Evolutionary conservation across 2,888 invertebrate genomes (phyloP).

Genomic region (Brachynemurus nebulosus): DNA sequence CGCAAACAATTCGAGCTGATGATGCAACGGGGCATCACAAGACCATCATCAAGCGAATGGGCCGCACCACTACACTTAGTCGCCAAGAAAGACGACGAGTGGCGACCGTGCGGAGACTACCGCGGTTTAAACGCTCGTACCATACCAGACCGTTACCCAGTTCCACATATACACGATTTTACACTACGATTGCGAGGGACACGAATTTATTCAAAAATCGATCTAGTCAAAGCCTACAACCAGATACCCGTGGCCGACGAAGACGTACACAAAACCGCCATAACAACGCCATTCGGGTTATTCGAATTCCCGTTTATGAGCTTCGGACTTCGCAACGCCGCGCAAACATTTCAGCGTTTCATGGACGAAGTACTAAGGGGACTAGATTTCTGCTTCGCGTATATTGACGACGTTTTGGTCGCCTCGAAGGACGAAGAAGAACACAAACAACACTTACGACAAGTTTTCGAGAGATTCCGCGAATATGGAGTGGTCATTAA

Average conservation of each 20-base stretch:
- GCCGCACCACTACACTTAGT: constrained; percentile 19
- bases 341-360: constrained; percentile 16
- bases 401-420: constrained; percentile 10
- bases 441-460: constrained; percentile 15
- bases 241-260: constrained; percentile 25
- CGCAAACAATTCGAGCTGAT: background rate
- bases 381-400: background rate
- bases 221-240: constrained; percentile 26
- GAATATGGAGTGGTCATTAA: constrained; percentile 20
- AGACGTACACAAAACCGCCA: constrained; percentile 27
- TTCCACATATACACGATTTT: constrained; percentile 22
- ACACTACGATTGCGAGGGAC: constrained; percentile 20
- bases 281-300: constrained; percentile 25
- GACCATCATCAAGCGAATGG: constrained; percentile 19
- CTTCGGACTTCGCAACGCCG: constrained; percentile 20
- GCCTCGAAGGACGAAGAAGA: constrained; percentile 15
- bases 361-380: constrained; percentile 5
- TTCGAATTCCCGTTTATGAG: constrained; percentile 23
- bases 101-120: constrained; percentile 23
- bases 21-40: constrained; percentile 19
- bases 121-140: constrained; percentile 26
- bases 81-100: constrained; percentile 17
- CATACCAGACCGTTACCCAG: constrained; percentile 21
- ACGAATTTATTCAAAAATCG: constrained; percentile 23
- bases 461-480: constrained; percentile 16